Percentiles rank a stretch among this genome's conserved stretches.
These are phyloP conservation scores for Catagonus wagneri DNA, from an alignment of 2,113 vertebrate genomes.

Conservation along the genomic window DNA sequence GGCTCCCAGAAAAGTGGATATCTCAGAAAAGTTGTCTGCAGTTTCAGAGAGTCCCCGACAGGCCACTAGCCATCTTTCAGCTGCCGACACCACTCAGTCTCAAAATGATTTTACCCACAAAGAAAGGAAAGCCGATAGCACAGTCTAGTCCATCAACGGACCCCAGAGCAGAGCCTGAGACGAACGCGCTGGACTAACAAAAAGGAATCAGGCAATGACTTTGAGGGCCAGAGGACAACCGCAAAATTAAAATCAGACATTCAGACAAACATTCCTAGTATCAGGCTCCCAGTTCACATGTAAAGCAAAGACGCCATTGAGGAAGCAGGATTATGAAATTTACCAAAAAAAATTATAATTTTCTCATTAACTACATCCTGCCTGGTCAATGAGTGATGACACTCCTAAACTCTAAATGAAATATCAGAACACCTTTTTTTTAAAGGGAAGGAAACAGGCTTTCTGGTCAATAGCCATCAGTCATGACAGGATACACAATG, in stretches of 20 bases:
- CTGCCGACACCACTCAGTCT: background rate
- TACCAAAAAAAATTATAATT: background rate
- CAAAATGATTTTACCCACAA: background rate
- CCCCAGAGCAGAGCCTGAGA: background rate
- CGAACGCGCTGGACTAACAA: background rate
- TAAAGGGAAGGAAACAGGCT: background rate
- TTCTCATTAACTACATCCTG: background rate
- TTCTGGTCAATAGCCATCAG: background rate
- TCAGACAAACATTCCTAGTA: background rate
- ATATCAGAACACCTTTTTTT: background rate
- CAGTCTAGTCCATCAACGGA: background rate
- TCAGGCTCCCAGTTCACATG: background rate
- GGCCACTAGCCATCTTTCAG: background rate
- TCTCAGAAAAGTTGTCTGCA: background rate
- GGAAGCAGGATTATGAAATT: background rate
- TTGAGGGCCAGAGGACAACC: background rate
- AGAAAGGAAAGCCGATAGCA: background rate
- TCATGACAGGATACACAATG: background rate
- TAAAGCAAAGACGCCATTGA: background rate
- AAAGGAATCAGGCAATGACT: background rate
- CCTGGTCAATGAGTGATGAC: background rate
- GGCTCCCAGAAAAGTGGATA: background rate
- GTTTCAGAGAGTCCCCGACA: background rate
- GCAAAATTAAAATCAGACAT: slow-evolving; percentile 43
- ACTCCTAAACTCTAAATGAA: background rate